A percentile compares a stretch with the other conserved stretches of the same genome.
Conservation (phyloP, 2,113 vertebrate genomes). For the Gobius niger region DNA sequence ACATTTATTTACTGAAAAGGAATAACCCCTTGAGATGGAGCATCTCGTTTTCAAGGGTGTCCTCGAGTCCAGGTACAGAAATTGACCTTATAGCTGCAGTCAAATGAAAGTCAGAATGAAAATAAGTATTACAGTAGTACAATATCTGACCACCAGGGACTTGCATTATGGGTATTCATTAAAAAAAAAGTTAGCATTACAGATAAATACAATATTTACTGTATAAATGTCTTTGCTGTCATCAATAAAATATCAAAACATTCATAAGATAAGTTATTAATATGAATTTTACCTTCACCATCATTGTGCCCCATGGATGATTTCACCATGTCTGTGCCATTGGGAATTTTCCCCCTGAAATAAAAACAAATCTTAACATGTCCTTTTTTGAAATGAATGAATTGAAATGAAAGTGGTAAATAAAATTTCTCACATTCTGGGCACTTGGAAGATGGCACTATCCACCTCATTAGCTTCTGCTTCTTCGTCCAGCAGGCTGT, state of each 20-base stretch:
- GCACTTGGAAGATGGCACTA: slow-evolving; percentile 90
- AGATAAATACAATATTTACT: background rate
- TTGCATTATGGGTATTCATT: too few species aligned
- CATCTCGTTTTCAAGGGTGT: too few species aligned
- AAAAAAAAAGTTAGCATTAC: too few species aligned
- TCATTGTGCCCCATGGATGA: slow-evolving; percentile 80
- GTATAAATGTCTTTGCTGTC: background rate
- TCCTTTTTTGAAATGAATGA: too few species aligned
- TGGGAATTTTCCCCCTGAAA: slow-evolving; percentile 91
- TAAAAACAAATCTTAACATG: slow-evolving; percentile 8
- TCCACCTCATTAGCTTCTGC: slow-evolving; percentile 87
- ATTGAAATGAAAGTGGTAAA: background rate
- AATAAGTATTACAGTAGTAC: too few species aligned
- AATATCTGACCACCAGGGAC: too few species aligned
- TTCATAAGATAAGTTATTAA: too few species aligned
- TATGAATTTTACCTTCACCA: slow-evolving; percentile 77
- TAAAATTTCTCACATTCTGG: slow-evolving; percentile 87
- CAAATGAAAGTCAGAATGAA: too few species aligned
- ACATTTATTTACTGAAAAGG: too few species aligned
- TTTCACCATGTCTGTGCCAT: slow-evolving; percentile 80
- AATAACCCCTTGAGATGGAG: too few species aligned
- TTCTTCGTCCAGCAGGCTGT: slow-evolving; percentile 89
- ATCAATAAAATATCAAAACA: background rate
- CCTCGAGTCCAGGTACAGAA: too few species aligned
- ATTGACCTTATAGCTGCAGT: too few species aligned